phyloP scores from a whole-genome alignment of 2,797 vertebrate genomes.

The Serranus cabrilla region DNA sequence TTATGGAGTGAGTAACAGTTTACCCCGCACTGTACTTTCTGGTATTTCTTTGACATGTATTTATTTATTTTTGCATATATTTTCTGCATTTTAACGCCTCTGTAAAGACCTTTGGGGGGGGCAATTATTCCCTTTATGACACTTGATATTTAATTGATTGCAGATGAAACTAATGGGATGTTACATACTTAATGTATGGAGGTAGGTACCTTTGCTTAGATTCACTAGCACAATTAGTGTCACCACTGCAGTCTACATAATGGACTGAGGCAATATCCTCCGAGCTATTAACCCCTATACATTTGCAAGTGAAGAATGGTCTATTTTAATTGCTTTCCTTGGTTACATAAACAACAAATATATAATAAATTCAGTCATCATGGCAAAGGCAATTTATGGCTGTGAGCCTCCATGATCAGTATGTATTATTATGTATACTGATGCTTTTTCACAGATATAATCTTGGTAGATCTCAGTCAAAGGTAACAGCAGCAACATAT shows the following conservation, averaged over 20 bases:
- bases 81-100: not conserved
- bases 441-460: not conserved
- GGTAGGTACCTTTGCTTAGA: not conserved
- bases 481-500: conserved; percentile 20
- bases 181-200: not conserved
- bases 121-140: no score
- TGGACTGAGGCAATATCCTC: conserved; percentile 30
- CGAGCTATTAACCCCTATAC: conserved; percentile 34
- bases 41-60: not conserved
- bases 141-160: not conserved
- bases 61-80: not conserved
- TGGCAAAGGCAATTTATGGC: not conserved
- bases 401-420: not conserved
- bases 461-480: conserved; percentile 4
- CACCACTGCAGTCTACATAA: conserved; percentile 22
- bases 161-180: not conserved
- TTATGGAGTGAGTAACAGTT: not conserved
- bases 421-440: not conserved
- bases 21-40: not conserved
- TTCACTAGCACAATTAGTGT: conserved; percentile 11
- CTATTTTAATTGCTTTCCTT: conserved; percentile 9
- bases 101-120: not conserved
- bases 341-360: not conserved
- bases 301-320: conserved; percentile 27
- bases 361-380: not conserved